These are phyloP conservation scores for Gasteruption jaculator DNA, from an alignment of 2,888 invertebrate species.

Conservation along the genomic window DNA sequence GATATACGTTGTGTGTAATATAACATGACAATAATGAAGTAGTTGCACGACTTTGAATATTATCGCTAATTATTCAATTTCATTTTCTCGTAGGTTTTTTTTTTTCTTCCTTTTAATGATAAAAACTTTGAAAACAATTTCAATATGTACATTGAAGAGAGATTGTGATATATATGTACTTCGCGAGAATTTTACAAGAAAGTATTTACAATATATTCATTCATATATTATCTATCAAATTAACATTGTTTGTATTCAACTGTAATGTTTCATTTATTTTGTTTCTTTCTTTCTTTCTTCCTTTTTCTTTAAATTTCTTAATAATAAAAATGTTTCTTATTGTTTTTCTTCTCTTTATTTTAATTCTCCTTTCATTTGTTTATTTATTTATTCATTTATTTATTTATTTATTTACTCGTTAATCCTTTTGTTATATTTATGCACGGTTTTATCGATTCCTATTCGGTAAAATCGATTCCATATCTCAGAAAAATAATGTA, in stretches of 20 bases:
- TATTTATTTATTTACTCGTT: conserved; percentile 29
- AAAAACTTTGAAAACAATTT: conserved; percentile 46
- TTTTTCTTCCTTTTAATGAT: too few relatives aligned
- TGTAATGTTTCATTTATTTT: conserved; percentile 23
- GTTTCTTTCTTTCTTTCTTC: conserved; percentile 15
- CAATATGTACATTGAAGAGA: conserved; percentile 44
- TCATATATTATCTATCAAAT: conserved; percentile 49
- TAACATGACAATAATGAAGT: conserved; percentile 31
- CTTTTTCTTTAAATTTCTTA: too few relatives aligned
- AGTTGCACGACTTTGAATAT: conserved; percentile 34
- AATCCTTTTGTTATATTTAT: conserved; percentile 37
- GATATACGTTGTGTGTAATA: conserved; percentile 3
- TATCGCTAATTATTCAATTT: conserved; percentile 43
- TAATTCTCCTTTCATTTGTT: too few relatives aligned
- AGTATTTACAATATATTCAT: conserved; percentile 51
- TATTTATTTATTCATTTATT: too few relatives aligned
- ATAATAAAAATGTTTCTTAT: too few relatives aligned
- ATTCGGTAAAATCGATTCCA: too few relatives aligned
- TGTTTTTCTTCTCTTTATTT: conserved; percentile 21
- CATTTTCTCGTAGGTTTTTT: too few relatives aligned
- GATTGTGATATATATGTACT: conserved; percentile 38
- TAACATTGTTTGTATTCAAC: conserved; percentile 46
- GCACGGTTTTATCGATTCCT: conserved; percentile 36
- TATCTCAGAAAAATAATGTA: too few relatives aligned
- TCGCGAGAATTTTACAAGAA: conserved; percentile 50